Base-by-base conservation (phyloP, 2,113 vertebrate genomes). In the Penelope pileata region DNA sequence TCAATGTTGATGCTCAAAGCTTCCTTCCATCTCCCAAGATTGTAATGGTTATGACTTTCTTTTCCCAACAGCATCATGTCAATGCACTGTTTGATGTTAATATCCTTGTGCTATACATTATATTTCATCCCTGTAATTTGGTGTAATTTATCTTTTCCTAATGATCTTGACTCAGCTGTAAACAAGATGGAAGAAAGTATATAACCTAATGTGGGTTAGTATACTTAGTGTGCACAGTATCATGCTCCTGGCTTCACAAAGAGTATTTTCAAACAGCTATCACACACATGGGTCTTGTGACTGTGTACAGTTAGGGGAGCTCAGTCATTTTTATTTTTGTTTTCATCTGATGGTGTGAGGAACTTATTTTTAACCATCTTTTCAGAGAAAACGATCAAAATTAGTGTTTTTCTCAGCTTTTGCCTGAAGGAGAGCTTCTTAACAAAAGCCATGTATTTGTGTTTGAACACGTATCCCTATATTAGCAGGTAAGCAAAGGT, bases 401-500 rank as follows among this genome's bases (percentile, higher is more conserved):
- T 66, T 43, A 70, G 29, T 74, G 47, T 36, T 38, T 30, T 15
- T 7, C 10, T 53, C 30, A 67, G 17, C 0, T 4, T 86, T 81
- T 77, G 36, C 45, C 51, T 86, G 56, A 74, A 53, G 50, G 53
- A 64, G 63, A 45, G 5, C 86, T 88, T 60, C 50, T 88, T 85
- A 75, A 64, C 40, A 75, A 91, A 98, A 96, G 98, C 98, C 17
- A 2, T 1, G 1, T 73, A 26, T 51, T 83, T 70, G 62, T 48
- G 53, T 87, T 94, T 90, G 86, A 95, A 83, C 53, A 60, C 54
- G 47, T 34, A 92, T 91, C 43, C 26, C 62, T 82, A 7, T 89
- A 94, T 94, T 92, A 95, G 60, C 79, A 94, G 86, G 88, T 96
- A 95, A 95, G 96, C 87, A 96, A 95, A 91, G 43, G 58, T 90